phyloP scores from a whole-genome alignment of 2,797 vertebrate genomes.

The Gadopsis marmoratus region DNA sequence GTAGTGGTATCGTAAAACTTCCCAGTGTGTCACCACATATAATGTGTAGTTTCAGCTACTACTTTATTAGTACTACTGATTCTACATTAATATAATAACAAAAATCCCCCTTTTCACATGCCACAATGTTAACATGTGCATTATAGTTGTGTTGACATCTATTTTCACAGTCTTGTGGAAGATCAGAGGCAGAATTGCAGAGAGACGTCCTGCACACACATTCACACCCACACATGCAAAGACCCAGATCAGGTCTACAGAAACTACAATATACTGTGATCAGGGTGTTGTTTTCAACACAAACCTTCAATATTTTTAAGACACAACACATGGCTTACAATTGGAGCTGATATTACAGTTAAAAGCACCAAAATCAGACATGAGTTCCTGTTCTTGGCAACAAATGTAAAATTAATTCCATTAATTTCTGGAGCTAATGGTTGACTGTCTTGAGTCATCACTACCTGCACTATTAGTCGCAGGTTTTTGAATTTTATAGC shows the following conservation, averaged over 20 bases:
- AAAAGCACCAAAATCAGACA: conserved; percentile 23
- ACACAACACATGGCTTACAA: conserved; percentile 1
- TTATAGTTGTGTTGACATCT: not conserved
- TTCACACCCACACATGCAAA: conserved; percentile 18
- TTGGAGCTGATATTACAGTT: not conserved
- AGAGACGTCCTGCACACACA: conserved; percentile 18
- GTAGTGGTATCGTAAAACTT: not conserved
- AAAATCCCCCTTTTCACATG: not conserved
- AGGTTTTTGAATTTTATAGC: not conserved
- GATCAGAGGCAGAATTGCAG: conserved; percentile 10
- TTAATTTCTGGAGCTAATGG: conserved; percentile 3
- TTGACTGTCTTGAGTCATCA: not conserved
- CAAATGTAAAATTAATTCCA: conserved; percentile 1
- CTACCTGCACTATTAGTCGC: not conserved
- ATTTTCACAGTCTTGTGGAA: conserved; percentile 23
- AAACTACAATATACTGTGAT: conserved; percentile 8
- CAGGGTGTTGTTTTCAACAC: not conserved
- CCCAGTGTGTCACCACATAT: not conserved
- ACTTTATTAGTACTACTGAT: not conserved
- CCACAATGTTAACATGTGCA: not conserved
- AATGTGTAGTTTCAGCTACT: not conserved
- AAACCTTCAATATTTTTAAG: conserved; percentile 1
- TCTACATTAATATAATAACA: not conserved
- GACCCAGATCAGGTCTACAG: not conserved
- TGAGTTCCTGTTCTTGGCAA: not conserved